Base-by-base conservation (phyloP, 1,140 invertebrate species). In the Drosophila lacertosa region DNA sequence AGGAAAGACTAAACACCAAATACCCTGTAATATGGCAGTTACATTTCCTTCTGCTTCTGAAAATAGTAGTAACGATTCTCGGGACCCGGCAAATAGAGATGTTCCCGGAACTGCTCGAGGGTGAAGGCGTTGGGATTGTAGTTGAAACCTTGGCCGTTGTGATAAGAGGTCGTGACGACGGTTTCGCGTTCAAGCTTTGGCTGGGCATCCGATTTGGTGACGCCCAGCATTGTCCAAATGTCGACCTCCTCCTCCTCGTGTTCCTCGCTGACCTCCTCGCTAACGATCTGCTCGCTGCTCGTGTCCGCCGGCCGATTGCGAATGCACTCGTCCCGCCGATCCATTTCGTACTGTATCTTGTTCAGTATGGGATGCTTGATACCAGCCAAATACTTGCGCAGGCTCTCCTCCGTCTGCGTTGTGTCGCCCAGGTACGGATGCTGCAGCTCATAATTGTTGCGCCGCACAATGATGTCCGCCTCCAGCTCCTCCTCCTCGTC, bases 1-100 rank as follows among this genome's bases (percentile, higher is more conserved):
- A n/a, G n/a, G n/a, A n/a, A n/a, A n/a, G n/a, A n/a, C n/a, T n/a
- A n/a, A n/a, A n/a, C n/a, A n/a, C n/a, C n/a, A n/a, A n/a, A n/a
- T n/a, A n/a, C n/a, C n/a, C n/a, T n/a, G n/a, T n/a, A 20, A 18
- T 1, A 10, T 9, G 16, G 0, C 15, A 10, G 37, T 20, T 6
- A 24, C 47, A 44, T 35, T 18, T 64, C 24, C 48, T 48, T 29
- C 20, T 77, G 50, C 48, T 33, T 20, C 18, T 84, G 73, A 15
- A 86, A 67, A 44, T 70, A 86, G 29, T 70, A 83, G 35, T 82
- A 79, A 2, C 89, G 89, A 50, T 90, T 76, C 4, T 11, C 20
- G 2, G 80, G 77, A 2, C 89, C 84, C 1, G 83, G 80, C 33
- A 71, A 20, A 13, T 60, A 22, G 4, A 90, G 62, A 22, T 71